Conservation (phyloP, 2,797 vertebrate genomes). For the Fratercula arctica region DNA sequence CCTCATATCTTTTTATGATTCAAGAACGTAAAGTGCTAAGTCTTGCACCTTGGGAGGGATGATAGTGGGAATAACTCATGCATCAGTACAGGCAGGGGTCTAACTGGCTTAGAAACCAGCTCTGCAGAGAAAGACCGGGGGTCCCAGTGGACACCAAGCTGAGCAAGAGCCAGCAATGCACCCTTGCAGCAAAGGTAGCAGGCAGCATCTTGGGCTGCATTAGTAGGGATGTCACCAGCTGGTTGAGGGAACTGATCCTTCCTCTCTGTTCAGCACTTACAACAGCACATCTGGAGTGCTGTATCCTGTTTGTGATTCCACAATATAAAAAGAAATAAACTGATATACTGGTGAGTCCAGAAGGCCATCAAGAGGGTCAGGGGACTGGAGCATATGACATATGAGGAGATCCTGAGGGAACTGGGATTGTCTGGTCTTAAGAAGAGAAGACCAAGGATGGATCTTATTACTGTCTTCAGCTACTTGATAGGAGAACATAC, state of each 20-base stretch:
- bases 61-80: background rate
- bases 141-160: background rate
- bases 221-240: background rate
- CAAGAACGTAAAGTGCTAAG: background rate
- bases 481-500: background rate
- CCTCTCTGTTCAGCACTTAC: background rate
- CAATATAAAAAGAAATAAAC: background rate
- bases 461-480: background rate
- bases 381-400: background rate
- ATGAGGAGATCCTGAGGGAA: background rate
- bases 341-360: background rate
- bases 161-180: fast-evolving
- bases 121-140: background rate
- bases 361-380: background rate
- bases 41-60: background rate
- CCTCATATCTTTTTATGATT: background rate
- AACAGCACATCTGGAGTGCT: background rate
- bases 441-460: background rate
- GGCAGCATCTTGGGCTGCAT: background rate
- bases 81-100: background rate
- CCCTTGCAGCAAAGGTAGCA: background rate
- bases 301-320: background rate
- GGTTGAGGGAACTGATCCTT: background rate
- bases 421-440: background rate
- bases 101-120: background rate